Conservation (phyloP, 2,888 invertebrate species). For the Andrena fulva region DNA sequence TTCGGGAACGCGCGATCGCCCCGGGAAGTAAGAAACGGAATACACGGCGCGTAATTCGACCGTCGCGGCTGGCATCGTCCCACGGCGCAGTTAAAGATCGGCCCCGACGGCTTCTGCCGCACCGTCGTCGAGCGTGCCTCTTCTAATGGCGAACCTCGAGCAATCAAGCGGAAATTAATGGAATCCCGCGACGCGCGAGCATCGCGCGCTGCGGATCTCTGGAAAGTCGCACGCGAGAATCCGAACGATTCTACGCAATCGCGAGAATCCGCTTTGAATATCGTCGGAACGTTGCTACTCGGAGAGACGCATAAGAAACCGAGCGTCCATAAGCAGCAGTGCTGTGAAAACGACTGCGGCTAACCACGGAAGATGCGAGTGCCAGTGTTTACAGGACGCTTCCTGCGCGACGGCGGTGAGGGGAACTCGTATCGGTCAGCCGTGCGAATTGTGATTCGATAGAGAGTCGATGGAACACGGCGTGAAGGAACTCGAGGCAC, state of each 20-base stretch:
- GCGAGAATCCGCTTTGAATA: neutral
- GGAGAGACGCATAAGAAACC: neutral
- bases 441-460: conserved; percentile 5
- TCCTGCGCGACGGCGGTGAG: conserved; percentile 14
- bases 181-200: conserved; percentile 56
- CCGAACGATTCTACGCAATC: too few species aligned
- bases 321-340: neutral
- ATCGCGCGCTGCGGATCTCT: neutral
- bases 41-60: conserved; percentile 43
- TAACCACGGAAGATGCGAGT: conserved; percentile 64
- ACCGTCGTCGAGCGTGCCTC: conserved; percentile 32
- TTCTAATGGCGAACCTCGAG: conserved; percentile 43
- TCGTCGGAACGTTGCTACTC: neutral
- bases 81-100: conserved; percentile 62
- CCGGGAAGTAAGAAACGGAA: conserved; percentile 40
- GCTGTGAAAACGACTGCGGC: conserved; percentile 45
- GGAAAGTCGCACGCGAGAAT: neutral
- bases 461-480: neutral
- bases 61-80: conserved; percentile 47
- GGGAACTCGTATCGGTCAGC: conserved; percentile 6
- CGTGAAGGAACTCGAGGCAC: neutral
- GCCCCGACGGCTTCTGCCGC: conserved; percentile 42
- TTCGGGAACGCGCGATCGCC: conserved; percentile 41
- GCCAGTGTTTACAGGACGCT: conserved; percentile 53
- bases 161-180: conserved; percentile 66